Evolutionary conservation across 2,113 vertebrate species (phyloP).

Genomic region (Embiotoca jacksoni): DNA sequence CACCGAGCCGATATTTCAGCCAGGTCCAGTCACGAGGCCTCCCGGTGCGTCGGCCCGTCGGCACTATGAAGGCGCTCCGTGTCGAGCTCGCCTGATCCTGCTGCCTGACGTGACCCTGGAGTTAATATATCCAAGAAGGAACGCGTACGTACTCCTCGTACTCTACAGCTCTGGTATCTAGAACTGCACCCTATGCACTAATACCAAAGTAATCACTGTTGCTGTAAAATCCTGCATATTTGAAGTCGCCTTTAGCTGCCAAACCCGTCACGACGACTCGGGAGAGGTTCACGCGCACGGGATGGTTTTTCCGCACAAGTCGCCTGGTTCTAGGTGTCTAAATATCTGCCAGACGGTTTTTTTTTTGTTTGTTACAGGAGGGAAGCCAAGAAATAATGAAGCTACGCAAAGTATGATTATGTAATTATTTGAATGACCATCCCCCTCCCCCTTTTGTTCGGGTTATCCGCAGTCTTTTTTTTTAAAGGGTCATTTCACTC

Average conservation of each 20-base stretch:
- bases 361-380: conserved; percentile 33
- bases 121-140: conserved; percentile 47
- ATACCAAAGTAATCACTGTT: conserved; percentile 85
- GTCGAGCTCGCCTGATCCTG: conserved; percentile 53
- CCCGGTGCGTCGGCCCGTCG: too few relatives aligned
- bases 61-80: not conserved
- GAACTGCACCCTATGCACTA: conserved; percentile 81
- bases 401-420: not conserved
- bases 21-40: too few relatives aligned
- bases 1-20: not conserved
- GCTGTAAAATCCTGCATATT: conserved; percentile 74
- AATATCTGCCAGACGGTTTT: not conserved
- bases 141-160: conserved; percentile 38
- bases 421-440: not conserved
- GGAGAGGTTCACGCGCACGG: not conserved
- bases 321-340: too few relatives aligned
- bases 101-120: conserved; percentile 45
- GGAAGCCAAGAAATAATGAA: conserved; percentile 27
- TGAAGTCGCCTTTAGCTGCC: conserved; percentile 61
- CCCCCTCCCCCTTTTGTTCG: conserved; percentile 16
- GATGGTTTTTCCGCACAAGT: too few relatives aligned
- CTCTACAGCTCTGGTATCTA: conserved; percentile 57
- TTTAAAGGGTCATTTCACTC: conserved; percentile 50
- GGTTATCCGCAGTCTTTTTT: not conserved
- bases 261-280: conserved; percentile 19